Conservation (phyloP, 2,113 vertebrate species). For the Osmerus mordax region DNA sequence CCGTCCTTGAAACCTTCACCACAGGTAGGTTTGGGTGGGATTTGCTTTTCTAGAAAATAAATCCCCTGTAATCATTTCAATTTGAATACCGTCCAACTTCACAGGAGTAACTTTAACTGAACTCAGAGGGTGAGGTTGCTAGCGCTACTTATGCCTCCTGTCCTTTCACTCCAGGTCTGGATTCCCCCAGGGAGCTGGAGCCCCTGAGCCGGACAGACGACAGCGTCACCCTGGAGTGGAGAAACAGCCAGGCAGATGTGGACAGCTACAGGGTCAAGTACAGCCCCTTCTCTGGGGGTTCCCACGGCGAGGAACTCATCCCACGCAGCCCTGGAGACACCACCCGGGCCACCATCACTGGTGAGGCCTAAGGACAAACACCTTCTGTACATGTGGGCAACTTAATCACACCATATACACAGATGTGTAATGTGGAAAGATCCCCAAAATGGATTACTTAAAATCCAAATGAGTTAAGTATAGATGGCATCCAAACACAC, state of each 20-base stretch:
- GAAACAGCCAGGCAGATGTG: conserved; percentile 77
- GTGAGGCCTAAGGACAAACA: conserved; percentile 57
- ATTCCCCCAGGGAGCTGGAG: conserved; percentile 80
- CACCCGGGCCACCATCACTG: conserved; percentile 80
- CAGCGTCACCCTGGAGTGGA: conserved; percentile 88
- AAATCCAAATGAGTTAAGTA: too few relatives aligned
- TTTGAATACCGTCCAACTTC: too few relatives aligned
- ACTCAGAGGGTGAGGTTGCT: background rate
- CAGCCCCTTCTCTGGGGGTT: conserved; percentile 84
- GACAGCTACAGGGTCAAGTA: conserved; percentile 85
- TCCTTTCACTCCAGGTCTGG: conserved; percentile 71
- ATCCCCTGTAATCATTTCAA: too few relatives aligned
- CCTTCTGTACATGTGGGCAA: background rate
- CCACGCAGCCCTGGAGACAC: conserved; percentile 71
- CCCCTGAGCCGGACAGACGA: conserved; percentile 80
- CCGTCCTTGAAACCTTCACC: conserved; percentile 75
- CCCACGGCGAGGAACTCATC: conserved; percentile 80
- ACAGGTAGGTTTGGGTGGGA: conserved; percentile 75
- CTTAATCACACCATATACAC: background rate
- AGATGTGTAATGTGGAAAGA: too few relatives aligned
- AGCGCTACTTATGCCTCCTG: background rate
- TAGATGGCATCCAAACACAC: too few relatives aligned
- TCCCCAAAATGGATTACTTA: too few relatives aligned
- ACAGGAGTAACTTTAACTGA: too few relatives aligned
- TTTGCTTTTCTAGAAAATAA: too few relatives aligned